These are phyloP conservation scores for Anguilla pacifica DNA, from an alignment of 2,797 vertebrate genomes.

Conservation along the genomic window DNA sequence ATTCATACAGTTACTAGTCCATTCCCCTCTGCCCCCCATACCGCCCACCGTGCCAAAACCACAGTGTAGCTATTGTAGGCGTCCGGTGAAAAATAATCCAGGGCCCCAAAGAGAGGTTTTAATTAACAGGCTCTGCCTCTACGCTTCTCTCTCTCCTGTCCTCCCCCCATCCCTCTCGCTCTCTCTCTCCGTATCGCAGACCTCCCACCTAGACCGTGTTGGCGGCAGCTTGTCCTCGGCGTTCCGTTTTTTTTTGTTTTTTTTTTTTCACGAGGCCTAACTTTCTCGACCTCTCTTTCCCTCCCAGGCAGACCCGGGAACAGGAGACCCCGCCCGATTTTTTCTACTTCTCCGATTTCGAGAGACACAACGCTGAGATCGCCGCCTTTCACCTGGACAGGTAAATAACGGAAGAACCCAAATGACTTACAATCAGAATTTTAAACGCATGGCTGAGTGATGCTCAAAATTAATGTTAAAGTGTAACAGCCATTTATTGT, in stretches of 20 bases:
- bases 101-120: background rate
- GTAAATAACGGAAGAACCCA: slow-evolving; percentile 64
- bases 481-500: background rate
- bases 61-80: slow-evolving; percentile 1
- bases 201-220: slow-evolving; percentile 1
- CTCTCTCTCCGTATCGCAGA: background rate
- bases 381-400: slow-evolving; percentile 96
- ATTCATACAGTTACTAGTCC: background rate
- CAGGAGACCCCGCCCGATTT: slow-evolving; percentile 96
- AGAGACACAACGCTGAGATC: slow-evolving; percentile 94
- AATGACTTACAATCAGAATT: background rate
- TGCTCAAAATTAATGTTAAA: background rate
- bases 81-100: background rate
- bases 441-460: background rate
- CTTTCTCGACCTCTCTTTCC: slow-evolving; percentile 35
- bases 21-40: background rate
- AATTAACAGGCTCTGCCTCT: background rate
- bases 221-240: background rate
- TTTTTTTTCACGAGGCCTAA: background rate
- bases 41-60: background rate
- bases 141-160: background rate
- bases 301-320: slow-evolving; percentile 87
- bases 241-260: background rate
- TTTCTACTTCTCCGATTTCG: slow-evolving; percentile 97
- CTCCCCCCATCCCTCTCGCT: background rate